Evolutionary conservation across 2,797 vertebrate species (phyloP), one percentile per base, ranked within the genome.

Genomic region (Coccyzus lansbergi): DNA sequence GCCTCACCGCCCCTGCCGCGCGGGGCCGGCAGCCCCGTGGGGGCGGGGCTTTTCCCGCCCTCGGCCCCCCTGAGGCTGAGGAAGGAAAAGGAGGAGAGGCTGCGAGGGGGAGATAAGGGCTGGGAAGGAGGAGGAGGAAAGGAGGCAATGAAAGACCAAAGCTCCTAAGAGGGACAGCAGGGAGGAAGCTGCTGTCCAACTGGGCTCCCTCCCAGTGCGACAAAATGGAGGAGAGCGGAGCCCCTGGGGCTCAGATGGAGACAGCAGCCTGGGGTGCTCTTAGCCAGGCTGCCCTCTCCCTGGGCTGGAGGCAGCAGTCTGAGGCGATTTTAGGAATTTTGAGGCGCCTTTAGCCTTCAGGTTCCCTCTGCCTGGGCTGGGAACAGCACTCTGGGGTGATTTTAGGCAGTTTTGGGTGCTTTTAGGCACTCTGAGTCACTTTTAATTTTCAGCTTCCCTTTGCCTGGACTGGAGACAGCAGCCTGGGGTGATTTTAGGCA

Each of bases 211-310:
- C 31, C 80, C 29, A 3, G 13, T 74, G 82, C 82, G 42, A 46
- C 88, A 94, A 96, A 93, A 96, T 94, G 95, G 95, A 95, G 88
- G 94, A 26, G 68, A 7, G 34, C 6, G 20, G 49, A 29, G 31
- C 15, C 65, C 75, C 16, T 5, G 17, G 42, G 16, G 8, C 13
- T 22, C 31, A 42, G 13, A 13, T 42, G 42, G 42, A 42, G 42
- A 42, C 42, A n/a, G n/a, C n/a, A n/a, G n/a, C n/a, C n/a, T n/a
- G n/a, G n/a, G n/a, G n/a, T n/a, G n/a, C n/a, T 42, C 17, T 14
- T 16, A 14, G 42, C 42, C 42, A 42, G 42, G 42, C 42, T 42
- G n/a, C n/a, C n/a, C n/a, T n/a, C n/a, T n/a, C n/a, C n/a, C n/a
- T 5, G 62, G n/a, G n/a, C n/a, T n/a, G n/a, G n/a, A n/a, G n/a